Conservation (phyloP, 2,113 vertebrate species). For the Salvator merianae region DNA sequence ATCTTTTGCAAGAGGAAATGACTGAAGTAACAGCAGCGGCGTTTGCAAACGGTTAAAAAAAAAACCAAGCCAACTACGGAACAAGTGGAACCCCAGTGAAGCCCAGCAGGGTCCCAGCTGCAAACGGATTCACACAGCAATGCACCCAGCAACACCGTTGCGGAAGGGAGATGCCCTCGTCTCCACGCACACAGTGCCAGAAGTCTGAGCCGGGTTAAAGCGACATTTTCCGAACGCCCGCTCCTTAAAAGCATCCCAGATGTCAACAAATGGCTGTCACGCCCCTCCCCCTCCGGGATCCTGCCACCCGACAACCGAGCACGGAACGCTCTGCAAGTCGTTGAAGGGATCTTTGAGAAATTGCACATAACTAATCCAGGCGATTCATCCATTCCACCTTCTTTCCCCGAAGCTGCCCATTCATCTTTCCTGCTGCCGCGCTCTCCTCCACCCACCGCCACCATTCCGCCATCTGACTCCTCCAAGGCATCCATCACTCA, state of each 20-base stretch:
- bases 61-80: not conserved
- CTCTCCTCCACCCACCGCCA: not conserved
- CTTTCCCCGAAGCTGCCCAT: not conserved
- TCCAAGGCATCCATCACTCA: not conserved
- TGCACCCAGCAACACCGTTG: not conserved
- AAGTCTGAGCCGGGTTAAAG: not conserved
- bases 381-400: not conserved
- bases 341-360: not conserved
- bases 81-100: not conserved
- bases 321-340: not conserved
- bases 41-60: not conserved
- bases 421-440: not conserved
- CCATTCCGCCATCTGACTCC: not conserved
- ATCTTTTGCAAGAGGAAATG: constrained; percentile 14
- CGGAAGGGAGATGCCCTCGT: not conserved
- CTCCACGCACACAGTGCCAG: not conserved
- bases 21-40: fast-evolving
- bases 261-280: no score
- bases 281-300: not conserved
- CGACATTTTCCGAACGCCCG: not conserved
- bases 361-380: not conserved
- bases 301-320: not conserved
- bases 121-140: not conserved
- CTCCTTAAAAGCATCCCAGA: not conserved
- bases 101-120: not conserved